These are phyloP conservation scores for Apis laboriosa DNA, from an alignment of 1,140 invertebrate species.

Conservation along the genomic window DNA sequence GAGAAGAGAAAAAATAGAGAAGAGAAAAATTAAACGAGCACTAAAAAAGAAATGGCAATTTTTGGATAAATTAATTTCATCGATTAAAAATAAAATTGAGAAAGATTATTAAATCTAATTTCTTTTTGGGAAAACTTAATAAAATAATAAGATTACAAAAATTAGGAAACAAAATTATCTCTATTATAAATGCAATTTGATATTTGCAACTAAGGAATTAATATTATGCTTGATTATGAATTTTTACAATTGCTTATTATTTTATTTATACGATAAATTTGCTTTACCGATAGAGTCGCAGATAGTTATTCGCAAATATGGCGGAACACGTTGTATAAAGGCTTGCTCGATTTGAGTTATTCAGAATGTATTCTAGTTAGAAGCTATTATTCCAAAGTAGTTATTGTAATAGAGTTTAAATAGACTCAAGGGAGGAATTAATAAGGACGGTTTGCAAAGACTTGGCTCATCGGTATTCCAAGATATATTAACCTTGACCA, in stretches of 20 bases:
- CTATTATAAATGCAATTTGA: background rate
- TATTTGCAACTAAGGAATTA: background rate
- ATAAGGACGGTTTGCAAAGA: background rate
- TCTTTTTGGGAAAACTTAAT: too few relatives aligned
- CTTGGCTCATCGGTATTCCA: conserved; percentile 2
- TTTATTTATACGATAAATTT: background rate
- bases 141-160: too few relatives aligned
- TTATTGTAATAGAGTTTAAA: conserved; percentile 20
- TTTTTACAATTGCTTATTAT: background rate
- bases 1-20: too few relatives aligned
- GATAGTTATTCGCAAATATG: too few relatives aligned
- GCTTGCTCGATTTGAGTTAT: background rate
- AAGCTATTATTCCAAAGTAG: conserved; percentile 5
- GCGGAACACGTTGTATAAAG: background rate
- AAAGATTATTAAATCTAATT: too few relatives aligned
- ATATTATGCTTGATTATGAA: background rate
- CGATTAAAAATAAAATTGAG: too few relatives aligned
- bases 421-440: conserved; percentile 12
- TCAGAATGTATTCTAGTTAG: background rate
- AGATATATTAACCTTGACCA: conserved; percentile 29
- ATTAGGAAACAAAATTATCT: too few relatives aligned
- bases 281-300: background rate
- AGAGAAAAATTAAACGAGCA: too few relatives aligned
- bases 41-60: too few relatives aligned
- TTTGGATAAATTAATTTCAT: too few relatives aligned